Evolutionary conservation across 2,113 vertebrate species (phyloP).

Genomic region (Sinocyclocheilus anophthalmus): DNA sequence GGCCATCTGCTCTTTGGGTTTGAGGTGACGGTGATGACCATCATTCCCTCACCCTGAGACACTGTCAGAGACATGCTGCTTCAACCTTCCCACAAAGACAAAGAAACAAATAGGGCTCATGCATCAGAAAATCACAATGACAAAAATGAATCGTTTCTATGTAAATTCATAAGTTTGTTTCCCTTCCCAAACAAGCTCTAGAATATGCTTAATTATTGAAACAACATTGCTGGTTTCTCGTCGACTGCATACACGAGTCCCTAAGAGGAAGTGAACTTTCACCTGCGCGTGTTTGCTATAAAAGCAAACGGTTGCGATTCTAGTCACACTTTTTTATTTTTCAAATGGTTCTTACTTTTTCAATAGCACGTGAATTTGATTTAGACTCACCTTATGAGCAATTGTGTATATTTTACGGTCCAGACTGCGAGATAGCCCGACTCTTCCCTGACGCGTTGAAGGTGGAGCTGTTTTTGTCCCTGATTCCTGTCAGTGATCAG

Average conservation of each 20-base stretch:
- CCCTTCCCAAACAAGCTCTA: not conserved
- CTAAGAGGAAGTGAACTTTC: not conserved
- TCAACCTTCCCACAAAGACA: not conserved
- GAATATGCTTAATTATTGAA: not conserved
- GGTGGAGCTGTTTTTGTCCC: no score
- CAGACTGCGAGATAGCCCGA: no score
- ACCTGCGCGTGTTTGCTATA: not conserved
- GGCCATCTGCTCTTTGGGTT: constrained; percentile 63
- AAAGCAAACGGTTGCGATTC: no score
- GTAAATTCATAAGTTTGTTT: not conserved
- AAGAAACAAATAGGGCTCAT: not conserved
- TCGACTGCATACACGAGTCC: not conserved
- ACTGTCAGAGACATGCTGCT: constrained; percentile 65
- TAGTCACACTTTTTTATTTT: no score
- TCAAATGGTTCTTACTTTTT: no score
- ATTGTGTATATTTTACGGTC: no score
- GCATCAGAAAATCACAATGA: not conserved
- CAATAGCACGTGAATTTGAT: no score
- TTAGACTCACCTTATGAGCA: no score
- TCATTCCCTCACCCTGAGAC: constrained; percentile 60
- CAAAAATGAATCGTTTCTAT: not conserved
- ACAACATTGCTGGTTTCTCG: not conserved
- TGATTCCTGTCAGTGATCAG: no score
- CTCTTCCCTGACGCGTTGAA: no score
- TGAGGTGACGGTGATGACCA: constrained; percentile 62